Conservation (phyloP, 2,113 vertebrate genomes). For the Eretmochelys imbricata region DNA sequence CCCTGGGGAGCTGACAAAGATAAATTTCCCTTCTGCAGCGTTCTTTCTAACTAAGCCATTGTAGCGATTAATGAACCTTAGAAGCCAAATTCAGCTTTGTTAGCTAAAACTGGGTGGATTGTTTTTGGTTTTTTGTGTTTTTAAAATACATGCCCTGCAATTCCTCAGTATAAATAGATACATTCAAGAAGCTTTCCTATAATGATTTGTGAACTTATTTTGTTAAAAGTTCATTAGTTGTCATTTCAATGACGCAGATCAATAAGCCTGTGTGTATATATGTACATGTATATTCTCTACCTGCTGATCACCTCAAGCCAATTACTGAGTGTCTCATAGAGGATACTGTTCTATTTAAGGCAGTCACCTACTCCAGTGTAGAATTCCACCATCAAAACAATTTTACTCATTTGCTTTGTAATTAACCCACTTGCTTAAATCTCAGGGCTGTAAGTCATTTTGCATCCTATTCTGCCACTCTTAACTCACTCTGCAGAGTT, state of each 20-base stretch:
- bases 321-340: neutral
- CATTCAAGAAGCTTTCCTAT: neutral
- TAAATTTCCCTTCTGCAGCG: conserved; percentile 60
- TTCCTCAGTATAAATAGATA: neutral
- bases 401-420: neutral
- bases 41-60: conserved; percentile 72
- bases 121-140: conserved; percentile 12
- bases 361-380: neutral
- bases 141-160: neutral
- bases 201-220: neutral
- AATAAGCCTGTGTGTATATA: neutral
- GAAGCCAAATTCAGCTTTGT: conserved; percentile 64
- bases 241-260: neutral
- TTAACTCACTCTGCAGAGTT: neutral
- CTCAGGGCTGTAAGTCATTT: neutral
- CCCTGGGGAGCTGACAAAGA: conserved; percentile 78
- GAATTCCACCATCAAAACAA: neutral
- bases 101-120: conserved; percentile 32
- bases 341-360: neutral
- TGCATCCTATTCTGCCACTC: neutral
- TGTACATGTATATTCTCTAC: neutral
- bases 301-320: neutral
- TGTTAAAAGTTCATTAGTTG: neutral
- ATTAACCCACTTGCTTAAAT: neutral
- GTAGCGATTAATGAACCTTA: conserved; percentile 60